Percentiles rank a stretch among this genome's conserved stretches.
phyloP scores from a whole-genome alignment of 2,113 vertebrate species.

The Tauraco erythrolophus region DNA sequence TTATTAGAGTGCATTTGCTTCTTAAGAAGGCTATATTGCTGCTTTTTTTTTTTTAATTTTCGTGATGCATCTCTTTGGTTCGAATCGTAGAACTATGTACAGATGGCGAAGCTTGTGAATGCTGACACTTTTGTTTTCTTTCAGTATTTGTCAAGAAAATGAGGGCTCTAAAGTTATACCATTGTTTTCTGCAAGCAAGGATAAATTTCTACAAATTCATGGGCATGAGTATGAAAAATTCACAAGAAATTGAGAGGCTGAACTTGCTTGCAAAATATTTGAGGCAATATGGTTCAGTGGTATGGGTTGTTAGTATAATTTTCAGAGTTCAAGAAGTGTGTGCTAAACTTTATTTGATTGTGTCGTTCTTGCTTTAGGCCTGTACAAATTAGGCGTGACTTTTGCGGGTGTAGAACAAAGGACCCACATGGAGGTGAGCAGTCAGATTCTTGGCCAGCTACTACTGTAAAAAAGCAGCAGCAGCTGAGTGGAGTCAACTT shows the following conservation, averaged over 20 bases:
- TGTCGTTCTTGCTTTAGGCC: conserved; percentile 2
- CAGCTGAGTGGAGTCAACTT: neutral
- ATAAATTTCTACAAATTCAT: neutral
- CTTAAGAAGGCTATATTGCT: neutral
- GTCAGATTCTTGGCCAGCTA: conserved; percentile 6
- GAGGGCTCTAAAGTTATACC: neutral
- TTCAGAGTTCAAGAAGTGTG: neutral
- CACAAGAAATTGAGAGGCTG: neutral
- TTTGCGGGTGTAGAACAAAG: conserved; percentile 36
- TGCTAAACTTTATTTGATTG: neutral
- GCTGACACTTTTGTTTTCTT: neutral
- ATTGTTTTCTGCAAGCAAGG: neutral
- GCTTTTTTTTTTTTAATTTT: neutral
- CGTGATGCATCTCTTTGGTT: neutral
- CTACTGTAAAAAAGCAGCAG: neutral
- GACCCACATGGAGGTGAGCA: neutral
- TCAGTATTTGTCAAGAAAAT: neutral
- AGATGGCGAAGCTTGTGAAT: neutral
- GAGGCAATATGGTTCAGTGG: neutral
- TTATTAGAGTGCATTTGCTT: neutral
- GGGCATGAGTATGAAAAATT: neutral
- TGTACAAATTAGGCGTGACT: conserved; percentile 3
- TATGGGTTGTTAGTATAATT: neutral
- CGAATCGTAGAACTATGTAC: neutral
- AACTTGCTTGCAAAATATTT: neutral